Evolutionary conservation across 2,888 invertebrate species (phyloP).

Genomic region (Eupithecia exiguata): DNA sequence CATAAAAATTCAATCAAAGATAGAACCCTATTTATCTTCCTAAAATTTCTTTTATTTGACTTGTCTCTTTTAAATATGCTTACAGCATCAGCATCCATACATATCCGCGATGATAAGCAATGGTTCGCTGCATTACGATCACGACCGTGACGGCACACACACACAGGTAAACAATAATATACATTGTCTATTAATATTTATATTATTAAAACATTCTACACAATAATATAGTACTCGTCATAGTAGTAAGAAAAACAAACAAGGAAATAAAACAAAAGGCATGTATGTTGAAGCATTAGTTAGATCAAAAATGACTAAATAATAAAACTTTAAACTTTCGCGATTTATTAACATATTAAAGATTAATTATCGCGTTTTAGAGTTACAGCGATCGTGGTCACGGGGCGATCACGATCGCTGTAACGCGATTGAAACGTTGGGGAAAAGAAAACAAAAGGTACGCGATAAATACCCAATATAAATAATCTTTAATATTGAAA

Average conservation of each 20-base stretch:
- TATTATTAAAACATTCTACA: background rate
- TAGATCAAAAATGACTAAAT: background rate
- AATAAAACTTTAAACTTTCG: too few species aligned
- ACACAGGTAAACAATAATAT: conserved; percentile 81
- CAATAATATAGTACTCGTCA: background rate
- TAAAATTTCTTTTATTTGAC: background rate
- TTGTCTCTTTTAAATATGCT: background rate
- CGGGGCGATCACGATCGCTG: too few species aligned
- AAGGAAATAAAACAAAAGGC: background rate
- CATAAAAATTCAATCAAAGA: too few species aligned
- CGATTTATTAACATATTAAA: too few species aligned
- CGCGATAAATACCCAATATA: too few species aligned
- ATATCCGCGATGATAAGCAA: conserved; percentile 99
- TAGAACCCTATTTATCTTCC: too few species aligned
- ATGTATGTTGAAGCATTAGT: background rate
- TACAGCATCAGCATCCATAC: conserved; percentile 98
- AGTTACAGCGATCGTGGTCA: too few species aligned
- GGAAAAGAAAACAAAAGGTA: too few species aligned
- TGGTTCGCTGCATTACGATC: conserved; percentile 97
- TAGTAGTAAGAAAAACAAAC: background rate
- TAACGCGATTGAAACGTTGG: too few species aligned
- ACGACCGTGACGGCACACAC: conserved; percentile 99
- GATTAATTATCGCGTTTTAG: too few species aligned
- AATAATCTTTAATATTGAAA: too few species aligned
- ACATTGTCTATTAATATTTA: too few species aligned